Evolutionary conservation across 2,888 invertebrate genomes (phyloP).

Genomic region (Dromius quadrimaculatus): DNA sequence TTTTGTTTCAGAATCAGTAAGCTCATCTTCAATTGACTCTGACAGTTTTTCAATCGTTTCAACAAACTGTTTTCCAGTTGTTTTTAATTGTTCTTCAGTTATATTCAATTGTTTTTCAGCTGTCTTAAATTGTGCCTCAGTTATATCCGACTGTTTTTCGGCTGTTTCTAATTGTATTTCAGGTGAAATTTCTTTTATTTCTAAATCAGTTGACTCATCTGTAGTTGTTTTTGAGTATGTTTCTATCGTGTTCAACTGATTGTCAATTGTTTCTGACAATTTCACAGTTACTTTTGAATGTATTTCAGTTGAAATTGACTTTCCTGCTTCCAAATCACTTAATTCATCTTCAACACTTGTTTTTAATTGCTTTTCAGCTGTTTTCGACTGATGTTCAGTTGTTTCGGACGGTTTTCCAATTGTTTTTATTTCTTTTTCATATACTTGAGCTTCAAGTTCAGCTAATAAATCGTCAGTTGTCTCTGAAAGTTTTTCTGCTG

Average conservation of each 20-base stretch:
- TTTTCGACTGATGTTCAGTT: too few relatives aligned
- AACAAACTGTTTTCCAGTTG: background rate
- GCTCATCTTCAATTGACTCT: background rate
- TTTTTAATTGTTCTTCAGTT: background rate
- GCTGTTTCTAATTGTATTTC: background rate
- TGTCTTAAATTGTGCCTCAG: background rate
- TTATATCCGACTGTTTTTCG: background rate
- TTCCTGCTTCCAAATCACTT: too few relatives aligned
- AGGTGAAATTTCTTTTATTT: background rate
- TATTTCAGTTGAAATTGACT: slow-evolving; percentile 6
- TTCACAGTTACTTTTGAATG: slow-evolving; percentile 22
- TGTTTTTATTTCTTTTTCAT: too few relatives aligned
- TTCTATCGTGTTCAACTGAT: too few relatives aligned
- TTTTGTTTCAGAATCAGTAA: background rate
- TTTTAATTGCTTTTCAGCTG: too few relatives aligned
- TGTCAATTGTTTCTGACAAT: background rate
- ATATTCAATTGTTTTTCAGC: background rate
- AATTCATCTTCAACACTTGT: too few relatives aligned
- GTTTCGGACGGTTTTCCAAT: too few relatives aligned
- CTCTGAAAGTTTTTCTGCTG: too few relatives aligned
- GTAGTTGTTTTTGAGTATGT: too few relatives aligned
- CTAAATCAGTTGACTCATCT: background rate
- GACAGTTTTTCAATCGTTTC: slow-evolving; percentile 10
- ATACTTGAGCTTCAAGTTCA: too few relatives aligned
- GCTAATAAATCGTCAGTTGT: background rate